Conservation (phyloP, 2,113 vertebrate species). For the Myrmecophaga tridactyla region DNA sequence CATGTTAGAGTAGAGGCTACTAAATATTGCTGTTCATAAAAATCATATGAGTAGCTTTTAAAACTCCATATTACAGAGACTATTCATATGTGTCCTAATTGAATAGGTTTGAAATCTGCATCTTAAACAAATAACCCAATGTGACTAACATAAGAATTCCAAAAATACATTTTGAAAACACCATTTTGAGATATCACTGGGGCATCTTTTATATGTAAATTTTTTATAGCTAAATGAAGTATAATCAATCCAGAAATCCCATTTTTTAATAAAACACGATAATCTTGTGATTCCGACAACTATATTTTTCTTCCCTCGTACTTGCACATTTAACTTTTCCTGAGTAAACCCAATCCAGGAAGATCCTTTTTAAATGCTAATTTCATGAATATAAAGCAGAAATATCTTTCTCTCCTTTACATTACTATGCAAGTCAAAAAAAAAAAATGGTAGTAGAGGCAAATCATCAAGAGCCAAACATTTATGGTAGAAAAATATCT, state of each 20-base stretch:
- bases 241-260: constrained; percentile 53
- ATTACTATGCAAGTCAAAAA: constrained; percentile 46
- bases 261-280: constrained; percentile 59
- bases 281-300: constrained; percentile 57
- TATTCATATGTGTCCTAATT: neutral
- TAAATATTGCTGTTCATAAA: neutral
- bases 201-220: neutral
- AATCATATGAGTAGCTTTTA: neutral
- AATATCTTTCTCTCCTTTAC: constrained; percentile 58
- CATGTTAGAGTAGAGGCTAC: neutral
- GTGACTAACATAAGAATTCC: neutral
- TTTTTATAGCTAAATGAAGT: constrained; percentile 68
- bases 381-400: constrained; percentile 63
- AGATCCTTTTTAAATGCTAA: constrained; percentile 73
- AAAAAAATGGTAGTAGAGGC: neutral
- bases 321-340: constrained; percentile 66
- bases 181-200: neutral
- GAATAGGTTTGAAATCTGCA: neutral
- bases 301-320: neutral
- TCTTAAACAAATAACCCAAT: neutral
- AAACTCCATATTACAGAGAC: neutral
- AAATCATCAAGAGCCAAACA: neutral
- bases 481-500: neutral
- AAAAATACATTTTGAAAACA: neutral
- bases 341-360: constrained; percentile 61